Evolutionary conservation across 1,140 invertebrate genomes (phyloP).

Genomic region (Habropoda laboriosa): DNA sequence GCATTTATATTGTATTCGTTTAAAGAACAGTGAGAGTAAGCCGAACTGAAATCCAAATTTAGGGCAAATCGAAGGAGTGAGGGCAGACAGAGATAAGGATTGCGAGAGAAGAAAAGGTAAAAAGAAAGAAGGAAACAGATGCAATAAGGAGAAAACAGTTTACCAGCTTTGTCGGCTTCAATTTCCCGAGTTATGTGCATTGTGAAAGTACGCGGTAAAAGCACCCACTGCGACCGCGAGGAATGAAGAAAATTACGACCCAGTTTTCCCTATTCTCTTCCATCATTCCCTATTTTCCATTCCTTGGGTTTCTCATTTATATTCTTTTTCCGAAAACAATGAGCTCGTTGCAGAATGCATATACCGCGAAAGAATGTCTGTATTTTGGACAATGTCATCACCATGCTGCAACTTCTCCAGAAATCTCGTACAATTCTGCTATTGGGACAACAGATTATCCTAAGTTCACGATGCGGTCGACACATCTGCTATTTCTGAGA

Average conservation of each 20-base stretch:
- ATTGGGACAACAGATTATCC: no score
- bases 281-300: neutral
- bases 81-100: neutral
- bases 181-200: constrained; percentile 70
- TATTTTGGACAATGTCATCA: neutral
- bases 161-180: constrained; percentile 55
- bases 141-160: constrained; percentile 62
- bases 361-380: neutral
- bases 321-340: neutral
- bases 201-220: constrained; percentile 30
- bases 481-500: no score
- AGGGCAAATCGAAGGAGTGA: neutral
- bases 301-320: neutral
- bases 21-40: constrained; percentile 44
- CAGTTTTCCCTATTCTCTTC: constrained; percentile 32
- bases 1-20: constrained; percentile 76
- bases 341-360: no score
- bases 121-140: constrained; percentile 27
- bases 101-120: constrained; percentile 31
- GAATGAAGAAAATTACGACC: constrained; percentile 45
- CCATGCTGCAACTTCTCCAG: neutral
- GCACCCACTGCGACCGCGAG: neutral
- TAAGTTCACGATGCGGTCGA: no score
- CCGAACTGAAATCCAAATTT: constrained; percentile 13
- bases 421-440: no score